Evolutionary conservation across 1,140 invertebrate species (phyloP), one percentile per base, ranked within the genome.

Genomic region (Pseudomyrmex dendroicus): DNA sequence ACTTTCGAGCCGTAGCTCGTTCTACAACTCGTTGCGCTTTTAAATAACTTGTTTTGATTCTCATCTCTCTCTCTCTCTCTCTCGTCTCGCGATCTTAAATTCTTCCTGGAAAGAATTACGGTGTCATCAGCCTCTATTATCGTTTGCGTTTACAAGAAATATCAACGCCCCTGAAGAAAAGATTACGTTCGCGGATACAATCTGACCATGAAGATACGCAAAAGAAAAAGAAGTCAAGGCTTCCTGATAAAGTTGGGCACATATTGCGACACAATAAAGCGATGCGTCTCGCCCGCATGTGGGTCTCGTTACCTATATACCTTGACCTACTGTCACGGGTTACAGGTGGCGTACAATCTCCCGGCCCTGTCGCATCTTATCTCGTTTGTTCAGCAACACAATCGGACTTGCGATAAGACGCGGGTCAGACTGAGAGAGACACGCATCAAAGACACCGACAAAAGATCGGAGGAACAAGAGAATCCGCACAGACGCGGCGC

Each of bases 291-390:
- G 84, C 93, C 93, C 93, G 93, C 93, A 94, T 94, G 93, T 93
- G 93, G 93, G 93, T 92, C 89, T 84, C 85, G 83, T 93, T 91
- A 91, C 91, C 92, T 68, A 94, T 90, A 94, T 94, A 94, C 93
- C 93, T 94, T 94, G 93, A 93, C 93, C 91, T 82, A 92, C 90
- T 93, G 90, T 91, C 80, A 85, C 73, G 56, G 86, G 89, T 91
- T 90, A 92, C 91, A 92, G 87, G 89, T 92, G 87, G 88, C 86
- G 86, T 62, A 87, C 46, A 89, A 77, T 87, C 83, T 80, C 78
- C 62, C 74, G 35, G 86, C 82, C 80, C 86, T 88, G 86, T 72
- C 87, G 82, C 84, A 76, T 83, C 72, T 91, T 92, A 92, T 92
- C 91, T 87, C 9, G 35, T 84, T 86, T 78, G 74, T 74, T 87